Conservation (phyloP, 1,140 invertebrate genomes). For the Oreohelix idahoensis region DNA sequence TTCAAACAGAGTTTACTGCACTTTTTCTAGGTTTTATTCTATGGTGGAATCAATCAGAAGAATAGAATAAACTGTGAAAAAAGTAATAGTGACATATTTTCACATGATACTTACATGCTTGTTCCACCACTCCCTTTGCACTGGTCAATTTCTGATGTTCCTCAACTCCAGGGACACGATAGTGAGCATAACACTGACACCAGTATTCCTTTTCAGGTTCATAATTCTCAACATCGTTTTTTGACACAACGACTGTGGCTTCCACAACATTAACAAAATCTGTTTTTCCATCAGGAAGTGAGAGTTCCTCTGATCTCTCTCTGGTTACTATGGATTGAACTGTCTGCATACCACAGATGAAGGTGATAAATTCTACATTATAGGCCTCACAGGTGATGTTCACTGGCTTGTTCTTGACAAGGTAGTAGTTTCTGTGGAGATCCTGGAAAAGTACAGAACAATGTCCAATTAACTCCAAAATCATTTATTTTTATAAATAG, state of each 20-base stretch:
- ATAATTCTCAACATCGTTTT: background rate
- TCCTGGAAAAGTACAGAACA: conserved; percentile 78
- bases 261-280: background rate
- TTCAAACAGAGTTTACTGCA: no score
- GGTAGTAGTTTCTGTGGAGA: conserved; percentile 87
- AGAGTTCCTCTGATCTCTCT: background rate
- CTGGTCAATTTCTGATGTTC: conserved; percentile 64
- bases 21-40: no score
- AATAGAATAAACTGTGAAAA: no score
- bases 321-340: background rate
- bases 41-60: no score
- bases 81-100: background rate
- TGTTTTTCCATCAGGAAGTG: background rate
- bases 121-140: conserved; percentile 49
- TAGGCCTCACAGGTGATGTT: conserved; percentile 87
- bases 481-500: no score
- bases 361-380: conserved; percentile 83
- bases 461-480: no score
- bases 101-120: conserved; percentile 5
- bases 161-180: background rate
- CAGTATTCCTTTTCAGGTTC: background rate
- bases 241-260: background rate
- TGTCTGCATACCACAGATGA: conserved; percentile 85
- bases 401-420: conserved; percentile 86
- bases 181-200: conserved; percentile 11